A percentile compares a stretch with the other conserved stretches of the same genome.
Evolutionary conservation across 2,113 vertebrate species (phyloP).

Genomic region (Todiramphus saurophagus): DNA sequence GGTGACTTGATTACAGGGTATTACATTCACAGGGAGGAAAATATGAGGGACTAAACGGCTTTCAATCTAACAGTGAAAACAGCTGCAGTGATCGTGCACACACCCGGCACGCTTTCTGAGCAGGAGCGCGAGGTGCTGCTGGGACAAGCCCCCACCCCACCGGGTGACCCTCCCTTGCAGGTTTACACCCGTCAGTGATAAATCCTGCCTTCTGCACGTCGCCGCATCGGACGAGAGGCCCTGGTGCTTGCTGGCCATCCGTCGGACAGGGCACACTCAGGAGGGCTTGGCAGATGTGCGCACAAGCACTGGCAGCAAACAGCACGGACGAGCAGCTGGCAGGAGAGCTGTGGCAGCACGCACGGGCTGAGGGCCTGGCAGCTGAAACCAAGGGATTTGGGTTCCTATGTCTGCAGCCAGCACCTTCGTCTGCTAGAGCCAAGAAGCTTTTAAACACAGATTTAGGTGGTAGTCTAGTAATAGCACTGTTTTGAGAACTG

Average conservation of each 20-base stretch:
- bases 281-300: accelerated
- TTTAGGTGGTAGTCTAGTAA: background rate
- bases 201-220: accelerated
- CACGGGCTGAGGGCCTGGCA: accelerated
- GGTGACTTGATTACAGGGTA: background rate
- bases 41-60: background rate
- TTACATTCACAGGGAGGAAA: background rate
- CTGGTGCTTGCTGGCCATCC: accelerated
- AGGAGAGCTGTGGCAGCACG: accelerated
- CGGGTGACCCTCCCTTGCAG: background rate
- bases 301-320: accelerated
- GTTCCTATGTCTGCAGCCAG: background rate
- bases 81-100: accelerated
- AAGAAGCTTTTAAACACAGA: accelerated
- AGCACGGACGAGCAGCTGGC: accelerated
- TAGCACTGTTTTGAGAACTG: background rate
- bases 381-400: too few species aligned
- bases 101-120: too few species aligned
- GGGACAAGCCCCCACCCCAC: background rate
- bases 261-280: accelerated
- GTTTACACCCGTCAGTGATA: accelerated
- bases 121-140: accelerated
- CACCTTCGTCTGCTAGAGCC: background rate
- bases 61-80: background rate
- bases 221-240: accelerated